Base-by-base conservation (phyloP, 2,797 vertebrate species). In the Macropodus opercularis region DNA sequence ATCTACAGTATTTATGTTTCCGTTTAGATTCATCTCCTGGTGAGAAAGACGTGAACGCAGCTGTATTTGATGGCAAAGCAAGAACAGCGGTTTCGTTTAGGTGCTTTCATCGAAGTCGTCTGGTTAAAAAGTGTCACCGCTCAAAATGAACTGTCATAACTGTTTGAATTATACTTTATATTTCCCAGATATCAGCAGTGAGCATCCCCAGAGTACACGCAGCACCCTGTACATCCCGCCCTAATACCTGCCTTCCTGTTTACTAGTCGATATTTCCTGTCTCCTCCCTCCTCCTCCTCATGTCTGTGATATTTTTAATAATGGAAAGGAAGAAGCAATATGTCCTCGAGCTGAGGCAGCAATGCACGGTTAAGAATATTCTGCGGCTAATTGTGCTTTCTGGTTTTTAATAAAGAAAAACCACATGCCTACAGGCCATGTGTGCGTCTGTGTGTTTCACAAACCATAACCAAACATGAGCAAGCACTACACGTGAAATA, bases 371-470 rank as follows among this genome's bases (percentile, higher is more conserved):
- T 91, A 92, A 91, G 77, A 80, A 85, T 86, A 92, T 89, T 91
- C 90, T 79, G 75, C 75, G 76, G 85, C 90, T 92, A 90, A 92
- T 92, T 91, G 88, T 83, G 69, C 78, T 74, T 86, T 90, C 85
- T 82, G 81, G 78, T 87, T 90, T 90, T 91, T 91, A 92, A 91
- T 91, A 89, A 90, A 89, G 87, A 86, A 84, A 90, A 85, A 81
- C 50, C 61, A 78, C 69, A 84, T 4, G 72, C 83, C 87, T 77
- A 55, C 40, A 75, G 81, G 80, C 67, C 54, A n/a, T 35, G 17
- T 13, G 41, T 3, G 49, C 10, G 61, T 19, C 6, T 47, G 46
- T 24, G 38, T 40, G 27, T 75, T 64, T 47, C 74, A n/a, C 69
- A 69, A 23, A 71, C 58, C 51, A 69, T 61, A 55, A 58, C 32